phyloP scores from a whole-genome alignment of 2,113 vertebrate species.

The Lasiurus cinereus region DNA sequence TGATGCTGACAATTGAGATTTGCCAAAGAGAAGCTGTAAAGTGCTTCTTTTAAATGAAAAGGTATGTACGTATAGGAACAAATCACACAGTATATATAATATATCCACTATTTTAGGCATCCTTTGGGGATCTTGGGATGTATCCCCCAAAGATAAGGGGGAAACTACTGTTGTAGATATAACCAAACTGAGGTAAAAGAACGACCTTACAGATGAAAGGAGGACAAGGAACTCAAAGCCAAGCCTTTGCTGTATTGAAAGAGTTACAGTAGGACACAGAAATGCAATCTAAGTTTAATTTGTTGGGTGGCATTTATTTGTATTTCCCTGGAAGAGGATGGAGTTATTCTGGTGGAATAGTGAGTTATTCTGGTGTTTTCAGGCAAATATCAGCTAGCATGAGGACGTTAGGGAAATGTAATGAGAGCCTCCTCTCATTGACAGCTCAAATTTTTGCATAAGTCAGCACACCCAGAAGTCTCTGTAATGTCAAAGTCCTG shows the following conservation, averaged over 20 bases:
- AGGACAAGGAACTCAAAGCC: neutral
- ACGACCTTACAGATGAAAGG: neutral
- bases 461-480: neutral
- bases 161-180: neutral
- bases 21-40: neutral
- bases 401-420: neutral
- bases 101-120: neutral
- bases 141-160: neutral
- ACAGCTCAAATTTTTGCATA: neutral
- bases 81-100: neutral
- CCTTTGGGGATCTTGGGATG: neutral
- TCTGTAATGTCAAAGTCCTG: neutral
- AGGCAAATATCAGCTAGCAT: neutral
- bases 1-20: neutral
- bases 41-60: neutral
- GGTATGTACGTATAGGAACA: neutral
- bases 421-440: rapidly evolving
- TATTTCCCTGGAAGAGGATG: neutral
- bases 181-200: neutral
- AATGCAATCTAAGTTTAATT: neutral
- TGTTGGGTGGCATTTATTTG: neutral
- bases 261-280: neutral
- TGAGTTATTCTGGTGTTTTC: neutral
- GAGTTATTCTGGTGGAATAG: neutral
- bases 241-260: neutral